These are phyloP conservation scores for Sericinus montela DNA, from an alignment of 2,888 invertebrate species.

Conservation along the genomic window DNA sequence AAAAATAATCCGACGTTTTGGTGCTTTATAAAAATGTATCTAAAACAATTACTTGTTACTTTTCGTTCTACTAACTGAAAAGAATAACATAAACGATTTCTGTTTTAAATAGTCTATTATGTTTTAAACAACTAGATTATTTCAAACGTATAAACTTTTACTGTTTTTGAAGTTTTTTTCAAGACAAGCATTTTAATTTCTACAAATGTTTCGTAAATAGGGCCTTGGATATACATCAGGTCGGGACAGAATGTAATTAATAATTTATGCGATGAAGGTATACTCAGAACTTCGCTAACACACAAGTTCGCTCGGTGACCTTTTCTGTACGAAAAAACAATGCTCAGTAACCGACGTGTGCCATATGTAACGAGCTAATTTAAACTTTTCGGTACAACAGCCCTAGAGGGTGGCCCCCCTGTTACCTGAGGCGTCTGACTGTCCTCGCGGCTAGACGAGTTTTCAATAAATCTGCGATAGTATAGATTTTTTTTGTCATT, in stretches of 20 bases:
- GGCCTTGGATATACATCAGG: constrained; percentile 26
- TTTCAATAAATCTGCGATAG: constrained; percentile 55
- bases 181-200: constrained; percentile 17
- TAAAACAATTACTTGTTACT: too few species aligned
- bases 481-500: constrained; percentile 18
- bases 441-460: constrained; percentile 50
- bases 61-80: too few species aligned
- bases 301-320: constrained; percentile 60
- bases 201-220: constrained; percentile 35
- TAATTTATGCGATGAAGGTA: constrained; percentile 57
- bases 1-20: too few species aligned
- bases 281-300: constrained; percentile 53
- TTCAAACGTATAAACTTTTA: too few species aligned
- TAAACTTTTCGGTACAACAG: constrained; percentile 74
- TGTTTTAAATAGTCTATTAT: too few species aligned
- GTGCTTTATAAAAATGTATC: too few species aligned
- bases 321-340: constrained; percentile 71
- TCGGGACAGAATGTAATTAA: constrained; percentile 49
- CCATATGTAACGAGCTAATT: constrained; percentile 78
- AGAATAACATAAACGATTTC: too few species aligned
- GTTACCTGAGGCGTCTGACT: constrained; percentile 67
- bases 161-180: too few species aligned
- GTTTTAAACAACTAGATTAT: too few species aligned
- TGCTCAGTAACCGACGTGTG: constrained; percentile 59
- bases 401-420: constrained; percentile 35